phyloP scores from a whole-genome alignment of 2,113 vertebrate species.

The Zonotrichia leucophrys region DNA sequence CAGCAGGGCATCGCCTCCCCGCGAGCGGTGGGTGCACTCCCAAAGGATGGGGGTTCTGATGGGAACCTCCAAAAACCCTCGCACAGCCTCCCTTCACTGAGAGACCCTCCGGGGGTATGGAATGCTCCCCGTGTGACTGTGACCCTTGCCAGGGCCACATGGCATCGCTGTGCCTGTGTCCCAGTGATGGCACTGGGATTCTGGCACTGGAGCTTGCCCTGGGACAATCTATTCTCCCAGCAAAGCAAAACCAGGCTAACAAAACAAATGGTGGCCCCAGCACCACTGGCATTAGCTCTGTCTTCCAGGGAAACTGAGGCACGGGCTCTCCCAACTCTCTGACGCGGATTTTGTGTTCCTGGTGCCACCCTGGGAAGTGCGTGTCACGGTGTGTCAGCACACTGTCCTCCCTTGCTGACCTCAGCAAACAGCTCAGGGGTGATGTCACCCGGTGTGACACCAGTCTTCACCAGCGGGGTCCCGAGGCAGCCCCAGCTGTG shows the following conservation, averaged over 20 bases:
- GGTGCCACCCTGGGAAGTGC: not conserved
- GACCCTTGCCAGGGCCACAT: not conserved
- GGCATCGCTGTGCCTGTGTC: fast-evolving
- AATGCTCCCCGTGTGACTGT: fast-evolving
- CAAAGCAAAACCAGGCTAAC: not conserved
- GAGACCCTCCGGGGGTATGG: fast-evolving
- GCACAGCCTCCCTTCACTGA: fast-evolving
- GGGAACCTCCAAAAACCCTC: not conserved
- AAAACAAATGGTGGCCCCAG: not conserved
- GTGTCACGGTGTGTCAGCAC: fast-evolving
- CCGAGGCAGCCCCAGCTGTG: not conserved
- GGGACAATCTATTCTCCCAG: not conserved
- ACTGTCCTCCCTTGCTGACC: not conserved
- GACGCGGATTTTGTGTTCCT: not conserved
- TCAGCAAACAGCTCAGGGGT: not conserved
- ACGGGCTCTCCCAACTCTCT: not conserved
- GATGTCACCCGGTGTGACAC: not conserved
- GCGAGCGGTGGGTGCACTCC: too few species aligned
- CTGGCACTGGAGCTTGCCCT: not conserved
- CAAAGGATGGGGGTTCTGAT: not conserved
- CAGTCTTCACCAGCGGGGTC: not conserved
- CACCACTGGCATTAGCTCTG: not conserved
- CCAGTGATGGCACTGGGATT: not conserved
- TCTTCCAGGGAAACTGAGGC: not conserved
- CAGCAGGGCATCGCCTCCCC: not conserved